These are phyloP conservation scores for Panulirus ornatus DNA, from an alignment of 1,140 invertebrate genomes.

Conservation along the genomic window DNA sequence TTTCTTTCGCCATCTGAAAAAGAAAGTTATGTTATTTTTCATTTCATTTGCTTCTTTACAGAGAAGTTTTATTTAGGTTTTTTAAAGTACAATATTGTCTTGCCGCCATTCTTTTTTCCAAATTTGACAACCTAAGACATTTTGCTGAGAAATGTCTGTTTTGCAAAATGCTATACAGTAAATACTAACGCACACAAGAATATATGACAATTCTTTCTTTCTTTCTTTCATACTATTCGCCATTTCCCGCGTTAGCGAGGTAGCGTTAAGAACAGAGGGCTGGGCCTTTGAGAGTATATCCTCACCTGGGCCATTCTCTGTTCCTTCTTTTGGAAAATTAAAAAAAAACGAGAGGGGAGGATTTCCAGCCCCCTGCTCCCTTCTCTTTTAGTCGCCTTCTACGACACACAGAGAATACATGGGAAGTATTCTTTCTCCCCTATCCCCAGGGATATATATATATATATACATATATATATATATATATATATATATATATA, in stretches of 20 bases:
- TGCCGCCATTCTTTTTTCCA: neutral
- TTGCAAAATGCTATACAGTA: neutral
- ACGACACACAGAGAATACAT: too few species aligned
- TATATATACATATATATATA: constrained; percentile 9
- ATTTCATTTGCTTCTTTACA: neutral
- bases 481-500: constrained; percentile 14
- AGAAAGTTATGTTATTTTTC: neutral
- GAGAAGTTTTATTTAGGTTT: neutral
- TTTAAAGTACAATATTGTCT: neutral
- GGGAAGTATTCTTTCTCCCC: too few species aligned
- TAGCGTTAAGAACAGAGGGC: too few species aligned
- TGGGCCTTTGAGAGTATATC: too few species aligned
- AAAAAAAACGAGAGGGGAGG: too few species aligned
- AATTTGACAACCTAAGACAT: neutral
- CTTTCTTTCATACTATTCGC: too few species aligned
- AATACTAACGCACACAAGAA: neutral
- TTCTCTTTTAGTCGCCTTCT: too few species aligned
- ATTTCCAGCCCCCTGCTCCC: too few species aligned
- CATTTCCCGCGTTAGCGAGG: too few species aligned
- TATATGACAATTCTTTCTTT: neutral
- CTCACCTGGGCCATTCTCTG: too few species aligned
- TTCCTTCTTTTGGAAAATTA: too few species aligned
- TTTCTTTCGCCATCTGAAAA: neutral
- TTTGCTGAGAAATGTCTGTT: neutral
- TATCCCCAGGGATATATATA: too few species aligned